Conservation (phyloP, 2,888 invertebrate genomes). For the Frankliniella fusca region DNA sequence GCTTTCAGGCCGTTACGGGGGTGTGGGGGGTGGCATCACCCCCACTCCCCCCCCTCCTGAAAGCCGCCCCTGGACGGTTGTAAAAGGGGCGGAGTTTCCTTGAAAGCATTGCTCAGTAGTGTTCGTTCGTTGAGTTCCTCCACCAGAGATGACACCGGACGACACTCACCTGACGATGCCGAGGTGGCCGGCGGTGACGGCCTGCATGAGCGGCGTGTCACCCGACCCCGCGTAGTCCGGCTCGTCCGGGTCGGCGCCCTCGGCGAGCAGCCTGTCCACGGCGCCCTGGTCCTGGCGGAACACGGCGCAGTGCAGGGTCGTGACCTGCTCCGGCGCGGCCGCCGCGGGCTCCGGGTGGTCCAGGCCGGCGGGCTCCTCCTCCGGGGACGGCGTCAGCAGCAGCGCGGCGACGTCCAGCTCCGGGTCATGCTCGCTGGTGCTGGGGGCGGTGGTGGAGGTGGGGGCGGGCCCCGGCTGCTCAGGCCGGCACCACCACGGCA, state of each 20-base stretch:
- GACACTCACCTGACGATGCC: conserved; percentile 20
- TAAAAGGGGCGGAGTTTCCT: no score
- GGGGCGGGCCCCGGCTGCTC: background rate
- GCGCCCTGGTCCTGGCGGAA: conserved; percentile 28
- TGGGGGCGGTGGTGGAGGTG: background rate
- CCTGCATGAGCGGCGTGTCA: conserved; percentile 46
- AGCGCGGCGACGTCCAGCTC: background rate
- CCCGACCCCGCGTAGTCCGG: conserved; percentile 47
- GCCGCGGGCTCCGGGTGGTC: background rate
- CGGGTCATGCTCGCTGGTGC: background rate
- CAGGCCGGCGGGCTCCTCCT: background rate
- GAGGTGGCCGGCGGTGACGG: conserved; percentile 40
- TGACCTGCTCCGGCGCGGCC: background rate
- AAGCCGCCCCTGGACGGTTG: no score
- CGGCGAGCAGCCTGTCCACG: conserved; percentile 33
- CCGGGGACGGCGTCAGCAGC: background rate
- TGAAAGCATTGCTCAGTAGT: background rate
- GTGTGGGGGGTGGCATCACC: no score
- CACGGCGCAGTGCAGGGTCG: conserved; percentile 34
- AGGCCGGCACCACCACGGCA: background rate
- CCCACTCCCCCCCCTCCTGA: no score
- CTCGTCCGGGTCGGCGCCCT: conserved; percentile 43
- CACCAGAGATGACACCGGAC: no score
- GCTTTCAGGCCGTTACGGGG: no score
- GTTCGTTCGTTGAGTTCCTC: no score